Percentiles rank a stretch among this genome's conserved stretches.
These are phyloP conservation scores for Tubulanus polymorphus DNA, from an alignment of 2,888 invertebrate species.

Conservation along the genomic window DNA sequence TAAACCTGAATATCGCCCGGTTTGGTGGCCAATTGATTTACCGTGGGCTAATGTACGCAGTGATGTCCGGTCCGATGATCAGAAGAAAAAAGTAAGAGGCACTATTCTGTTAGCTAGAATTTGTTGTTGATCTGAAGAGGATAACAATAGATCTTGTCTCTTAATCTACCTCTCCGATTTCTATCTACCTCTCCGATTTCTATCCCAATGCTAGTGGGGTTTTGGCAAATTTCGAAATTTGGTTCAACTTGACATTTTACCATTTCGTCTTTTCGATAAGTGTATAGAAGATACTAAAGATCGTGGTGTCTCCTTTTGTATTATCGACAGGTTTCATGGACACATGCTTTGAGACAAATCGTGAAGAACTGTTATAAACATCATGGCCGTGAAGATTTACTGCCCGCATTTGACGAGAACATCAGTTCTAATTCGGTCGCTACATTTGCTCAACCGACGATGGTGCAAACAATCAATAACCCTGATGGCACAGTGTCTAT, in stretches of 20 bases:
- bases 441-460: constrained; percentile 57
- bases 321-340: constrained; percentile 85
- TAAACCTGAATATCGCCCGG: constrained; percentile 87
- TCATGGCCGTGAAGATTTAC: constrained; percentile 89
- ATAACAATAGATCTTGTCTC: no score
- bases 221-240: no score
- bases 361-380: constrained; percentile 98
- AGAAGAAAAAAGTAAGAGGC: constrained; percentile 94
- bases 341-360: constrained; percentile 91
- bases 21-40: constrained; percentile 97
- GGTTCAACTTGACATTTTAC: no score
- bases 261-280: no score
- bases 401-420: constrained; percentile 84
- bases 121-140: no score
- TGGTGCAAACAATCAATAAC: constrained; percentile 92
- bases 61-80: constrained; percentile 93
- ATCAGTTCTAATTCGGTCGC: constrained; percentile 18
- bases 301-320: constrained; percentile 6
- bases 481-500: constrained; percentile 94
- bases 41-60: constrained; percentile 98
- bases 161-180: no score
- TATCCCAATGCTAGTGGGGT: no score
- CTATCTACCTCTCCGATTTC: no score
- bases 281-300: no score
- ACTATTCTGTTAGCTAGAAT: no score